These are phyloP conservation scores for Agrenia bidenticulata DNA, from an alignment of 2,888 invertebrate species.

Conservation along the genomic window DNA sequence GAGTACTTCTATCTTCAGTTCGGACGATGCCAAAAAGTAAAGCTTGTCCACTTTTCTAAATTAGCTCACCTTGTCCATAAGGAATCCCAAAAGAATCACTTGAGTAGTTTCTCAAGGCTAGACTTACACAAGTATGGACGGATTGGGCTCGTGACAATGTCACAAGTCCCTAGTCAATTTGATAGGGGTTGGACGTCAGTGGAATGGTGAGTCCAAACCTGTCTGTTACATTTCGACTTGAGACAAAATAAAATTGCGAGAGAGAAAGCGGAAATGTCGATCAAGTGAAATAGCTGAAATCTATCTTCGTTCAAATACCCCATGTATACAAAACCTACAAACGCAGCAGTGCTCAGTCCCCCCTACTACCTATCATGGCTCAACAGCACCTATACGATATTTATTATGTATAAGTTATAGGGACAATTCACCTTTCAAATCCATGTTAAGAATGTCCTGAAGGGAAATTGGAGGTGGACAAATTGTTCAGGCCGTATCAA, in stretches of 20 bases:
- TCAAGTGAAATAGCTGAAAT: constrained; percentile 1
- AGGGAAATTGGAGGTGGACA: constrained; percentile 18
- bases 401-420: no score
- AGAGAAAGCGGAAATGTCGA: constrained; percentile 5
- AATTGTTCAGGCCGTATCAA: constrained; percentile 1
- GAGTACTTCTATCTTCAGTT: not conserved
- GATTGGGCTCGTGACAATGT: no score
- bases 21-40: not conserved
- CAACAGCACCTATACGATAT: no score
- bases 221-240: not conserved
- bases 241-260: not conserved
- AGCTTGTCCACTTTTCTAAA: constrained; percentile 22
- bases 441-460: not conserved
- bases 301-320: not conserved
- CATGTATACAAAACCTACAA: no score
- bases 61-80: constrained; percentile 7
- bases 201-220: not conserved
- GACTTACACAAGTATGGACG: not conserved
- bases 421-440: no score
- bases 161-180: not conserved
- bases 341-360: no score
- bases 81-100: constrained; percentile 11
- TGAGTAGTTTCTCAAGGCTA: not conserved
- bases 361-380: no score
- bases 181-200: no score